A percentile compares a stretch with the other conserved stretches of the same genome.
phyloP scores from a whole-genome alignment of 2,113 vertebrate species.

The Triplophysa tibetana region DNA sequence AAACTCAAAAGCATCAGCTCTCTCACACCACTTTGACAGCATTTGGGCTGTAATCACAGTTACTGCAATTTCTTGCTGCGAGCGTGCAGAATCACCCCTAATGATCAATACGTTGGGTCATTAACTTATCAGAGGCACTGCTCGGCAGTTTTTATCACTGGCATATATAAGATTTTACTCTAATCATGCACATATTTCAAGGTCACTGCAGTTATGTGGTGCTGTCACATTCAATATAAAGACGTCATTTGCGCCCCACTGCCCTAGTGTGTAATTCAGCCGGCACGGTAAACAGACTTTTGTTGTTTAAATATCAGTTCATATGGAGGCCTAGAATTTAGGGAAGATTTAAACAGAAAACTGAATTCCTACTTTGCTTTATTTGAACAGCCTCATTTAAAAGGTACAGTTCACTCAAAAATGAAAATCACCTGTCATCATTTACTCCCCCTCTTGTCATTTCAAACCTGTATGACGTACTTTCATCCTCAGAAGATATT shows the following conservation, averaged over 20 bases:
- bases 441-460: too few relatives aligned
- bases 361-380: too few relatives aligned
- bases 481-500: too few relatives aligned
- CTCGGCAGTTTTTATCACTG: not conserved
- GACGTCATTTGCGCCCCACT: not conserved
- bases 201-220: not conserved
- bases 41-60: constrained; percentile 1
- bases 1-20: constrained; percentile 10
- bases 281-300: constrained; percentile 5
- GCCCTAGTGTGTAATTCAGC: not conserved
- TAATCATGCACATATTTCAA: constrained; percentile 17
- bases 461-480: too few relatives aligned
- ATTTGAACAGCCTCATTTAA: too few relatives aligned
- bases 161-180: constrained; percentile 8
- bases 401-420: too few relatives aligned
- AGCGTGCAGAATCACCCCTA: not conserved
- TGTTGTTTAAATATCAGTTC: not conserved
- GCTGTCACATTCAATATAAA: constrained; percentile 7
- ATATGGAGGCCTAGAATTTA: not conserved
- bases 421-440: too few relatives aligned
- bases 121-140: not conserved
- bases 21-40: not conserved
- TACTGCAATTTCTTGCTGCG: not conserved
- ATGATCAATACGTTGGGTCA: constrained; percentile 10
- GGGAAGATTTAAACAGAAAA: not conserved